Conservation (phyloP, 2,113 vertebrate genomes). For the Scomber colias region DNA sequence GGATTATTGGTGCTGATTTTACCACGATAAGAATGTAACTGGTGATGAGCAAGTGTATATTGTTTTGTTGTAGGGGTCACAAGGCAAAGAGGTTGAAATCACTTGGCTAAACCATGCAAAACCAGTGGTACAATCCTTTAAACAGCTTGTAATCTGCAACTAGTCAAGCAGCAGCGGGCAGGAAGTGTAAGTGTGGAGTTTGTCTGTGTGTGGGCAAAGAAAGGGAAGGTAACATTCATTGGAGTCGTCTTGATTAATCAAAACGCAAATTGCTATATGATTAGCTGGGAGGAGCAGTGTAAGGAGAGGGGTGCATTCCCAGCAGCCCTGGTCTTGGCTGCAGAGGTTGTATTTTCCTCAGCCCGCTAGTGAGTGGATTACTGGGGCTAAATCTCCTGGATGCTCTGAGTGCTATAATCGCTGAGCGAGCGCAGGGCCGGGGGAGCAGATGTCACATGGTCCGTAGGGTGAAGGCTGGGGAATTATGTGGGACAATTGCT, state of each 20-base stretch:
- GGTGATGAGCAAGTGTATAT: neutral
- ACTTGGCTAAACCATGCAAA: neutral
- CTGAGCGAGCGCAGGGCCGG: conserved; percentile 73
- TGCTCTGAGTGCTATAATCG: conserved; percentile 85
- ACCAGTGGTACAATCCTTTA: neutral
- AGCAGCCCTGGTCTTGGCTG: conserved; percentile 33
- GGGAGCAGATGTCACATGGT: conserved; percentile 87
- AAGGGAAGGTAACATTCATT: conserved; percentile 10
- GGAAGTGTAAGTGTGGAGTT: neutral
- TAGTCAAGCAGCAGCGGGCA: neutral
- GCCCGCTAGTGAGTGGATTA: conserved; percentile 83
- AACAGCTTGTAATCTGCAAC: neutral
- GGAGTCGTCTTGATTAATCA: conserved; percentile 35
- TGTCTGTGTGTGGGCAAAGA: conserved; percentile 10
- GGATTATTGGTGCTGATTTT: neutral
- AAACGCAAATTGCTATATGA: conserved; percentile 37
- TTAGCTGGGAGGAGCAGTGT: conserved; percentile 42
- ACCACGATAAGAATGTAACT: neutral
- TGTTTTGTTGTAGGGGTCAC: neutral
- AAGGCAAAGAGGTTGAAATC: neutral
- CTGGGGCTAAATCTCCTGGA: conserved; percentile 83
- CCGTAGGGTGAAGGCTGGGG: conserved; percentile 76
- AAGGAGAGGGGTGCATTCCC: conserved; percentile 20
- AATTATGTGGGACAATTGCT: conserved; percentile 83
- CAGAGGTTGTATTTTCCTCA: conserved; percentile 69